A percentile compares a stretch with the other conserved stretches of the same genome.
Evolutionary conservation across 1,140 invertebrate species (phyloP).

Genomic region (Heliconius hewitsoni): DNA sequence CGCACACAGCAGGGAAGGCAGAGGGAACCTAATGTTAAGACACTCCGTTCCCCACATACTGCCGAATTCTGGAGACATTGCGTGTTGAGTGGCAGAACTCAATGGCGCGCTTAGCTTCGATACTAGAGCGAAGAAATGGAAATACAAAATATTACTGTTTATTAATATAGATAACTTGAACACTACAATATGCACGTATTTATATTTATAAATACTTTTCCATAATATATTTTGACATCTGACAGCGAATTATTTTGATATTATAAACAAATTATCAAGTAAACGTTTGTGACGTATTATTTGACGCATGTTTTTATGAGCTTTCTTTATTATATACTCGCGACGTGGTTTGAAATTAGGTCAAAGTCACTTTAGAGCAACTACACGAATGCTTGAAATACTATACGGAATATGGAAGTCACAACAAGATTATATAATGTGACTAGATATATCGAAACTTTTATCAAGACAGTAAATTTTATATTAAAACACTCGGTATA

Average conservation of each 20-base stretch:
- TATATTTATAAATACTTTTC: neutral
- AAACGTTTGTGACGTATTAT: slow-evolving; percentile 29
- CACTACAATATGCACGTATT: neutral
- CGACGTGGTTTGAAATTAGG: slow-evolving; percentile 21
- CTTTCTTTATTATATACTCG: slow-evolving; percentile 14
- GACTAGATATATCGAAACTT: neutral
- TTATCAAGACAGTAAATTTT: neutral
- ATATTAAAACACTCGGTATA: neutral
- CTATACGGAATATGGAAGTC: neutral
- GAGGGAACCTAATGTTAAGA: too few species aligned
- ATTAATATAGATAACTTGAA: neutral
- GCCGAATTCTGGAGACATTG: too few species aligned
- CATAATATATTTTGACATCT: slow-evolving; percentile 47
- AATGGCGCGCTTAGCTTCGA: too few species aligned
- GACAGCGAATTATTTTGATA: neutral
- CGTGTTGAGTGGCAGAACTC: too few species aligned
- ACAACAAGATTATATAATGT: neutral
- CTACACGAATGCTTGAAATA: slow-evolving; percentile 23
- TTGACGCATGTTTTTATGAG: slow-evolving; percentile 6
- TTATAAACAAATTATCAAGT: slow-evolving; percentile 39
- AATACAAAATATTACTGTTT: too few species aligned
- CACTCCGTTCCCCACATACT: too few species aligned
- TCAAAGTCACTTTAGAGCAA: slow-evolving; percentile 30
- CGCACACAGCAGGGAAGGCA: too few species aligned
- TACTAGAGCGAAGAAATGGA: too few species aligned